Base-by-base conservation (phyloP, 2,797 vertebrate species). In the Acanthopagrus latus region DNA sequence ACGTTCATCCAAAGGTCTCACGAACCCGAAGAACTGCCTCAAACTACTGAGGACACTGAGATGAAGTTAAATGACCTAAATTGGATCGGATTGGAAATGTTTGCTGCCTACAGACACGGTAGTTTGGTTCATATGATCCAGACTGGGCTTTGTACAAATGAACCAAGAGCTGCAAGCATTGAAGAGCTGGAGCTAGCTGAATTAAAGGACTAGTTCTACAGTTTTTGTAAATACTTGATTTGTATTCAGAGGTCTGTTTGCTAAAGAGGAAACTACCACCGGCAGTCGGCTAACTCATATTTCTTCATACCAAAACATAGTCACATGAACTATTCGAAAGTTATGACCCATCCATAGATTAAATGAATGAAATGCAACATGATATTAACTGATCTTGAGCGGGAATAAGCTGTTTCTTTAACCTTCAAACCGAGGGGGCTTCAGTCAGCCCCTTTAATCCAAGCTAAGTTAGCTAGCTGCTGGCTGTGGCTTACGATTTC, bases 1-100 rank as follows among this genome's bases (percentile, higher is more conserved):
- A 27, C 64, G 79, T 86, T 87, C 82, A 80, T 78, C 65, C 77
- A 79, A 55, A 83, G 75, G 71, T 74, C 74, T 54, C 51, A 38
- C 21, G 74, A 86, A 87, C 71, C 29, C 14, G 62, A 8, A 54
- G 12, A 57, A 46, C 29, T 47, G 10, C 48, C 52, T 69, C 10
- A 41, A 70, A 71, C 71, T 46, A 56, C 14, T 1, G 3, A 25
- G 41, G 29, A 12, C 51, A 13, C 33, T 68, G 18, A 71, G 64
- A 11, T 60, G 0, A 5, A 66, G 44, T 41, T 48, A 20, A 58
- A 48, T 62, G 7, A 44, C 23, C n/a, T 41, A 16, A 74, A 76
- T 20, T 62, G 23, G 51, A 46, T 46, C 5, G 2, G 55, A 46
- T 46, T 46, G 7, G 56, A 43, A 58, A 50, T 2, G 3, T 60